Percentiles rank a stretch among this genome's conserved stretches.
These are phyloP conservation scores for Meta bourneti DNA, from an alignment of 2,888 invertebrate species.

Conservation along the genomic window DNA sequence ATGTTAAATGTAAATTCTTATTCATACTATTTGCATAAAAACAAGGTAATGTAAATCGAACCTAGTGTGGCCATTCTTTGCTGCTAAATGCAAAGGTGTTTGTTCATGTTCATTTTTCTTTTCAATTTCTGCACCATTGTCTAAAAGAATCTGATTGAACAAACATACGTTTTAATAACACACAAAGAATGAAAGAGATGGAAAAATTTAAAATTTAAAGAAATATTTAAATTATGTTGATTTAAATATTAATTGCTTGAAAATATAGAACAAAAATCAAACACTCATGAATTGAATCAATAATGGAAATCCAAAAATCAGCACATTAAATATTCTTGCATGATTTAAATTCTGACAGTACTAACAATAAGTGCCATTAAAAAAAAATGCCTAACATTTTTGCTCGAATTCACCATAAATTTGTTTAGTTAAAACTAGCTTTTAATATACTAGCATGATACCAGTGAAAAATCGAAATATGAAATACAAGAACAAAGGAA, in stretches of 20 bases:
- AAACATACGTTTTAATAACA: slow-evolving; percentile 70
- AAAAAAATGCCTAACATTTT: too few species aligned
- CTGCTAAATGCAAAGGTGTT: slow-evolving; percentile 82
- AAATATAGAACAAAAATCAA: neutral
- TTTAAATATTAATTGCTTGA: neutral
- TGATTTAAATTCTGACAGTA: too few species aligned
- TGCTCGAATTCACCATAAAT: too few species aligned
- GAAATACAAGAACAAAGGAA: too few species aligned
- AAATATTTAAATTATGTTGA: neutral
- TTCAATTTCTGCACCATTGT: slow-evolving; percentile 80
- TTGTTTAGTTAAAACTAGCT: too few species aligned
- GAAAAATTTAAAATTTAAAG: neutral
- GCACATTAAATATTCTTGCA: too few species aligned
- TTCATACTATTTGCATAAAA: neutral
- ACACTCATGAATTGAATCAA: too few species aligned
- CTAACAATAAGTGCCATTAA: too few species aligned
- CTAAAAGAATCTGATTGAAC: slow-evolving; percentile 80
- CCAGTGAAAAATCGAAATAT: too few species aligned
- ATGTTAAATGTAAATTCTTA: neutral
- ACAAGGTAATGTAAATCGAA: slow-evolving; percentile 22
- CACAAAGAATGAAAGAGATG: neutral
- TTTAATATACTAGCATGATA: too few species aligned
- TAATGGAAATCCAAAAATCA: too few species aligned
- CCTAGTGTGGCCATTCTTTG: slow-evolving; percentile 80
- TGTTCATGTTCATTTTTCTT: slow-evolving; percentile 82